Evolutionary conservation across 2,888 invertebrate genomes (phyloP), one percentile per base, ranked within the genome.

Genomic region (Calephelis perditalis): DNA sequence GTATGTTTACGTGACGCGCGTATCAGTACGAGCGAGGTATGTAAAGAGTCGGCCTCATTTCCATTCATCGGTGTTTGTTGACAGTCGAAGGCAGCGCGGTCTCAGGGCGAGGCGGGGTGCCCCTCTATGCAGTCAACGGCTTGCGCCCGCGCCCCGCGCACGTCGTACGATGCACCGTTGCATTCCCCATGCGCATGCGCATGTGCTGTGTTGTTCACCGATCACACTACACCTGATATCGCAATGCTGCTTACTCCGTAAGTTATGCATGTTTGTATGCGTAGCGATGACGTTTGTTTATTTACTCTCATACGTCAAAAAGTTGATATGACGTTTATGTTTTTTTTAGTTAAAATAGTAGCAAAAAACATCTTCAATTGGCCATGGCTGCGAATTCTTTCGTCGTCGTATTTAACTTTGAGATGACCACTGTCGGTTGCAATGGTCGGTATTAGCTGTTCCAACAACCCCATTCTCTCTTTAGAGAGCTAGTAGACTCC

Each of bases 1-100:
- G 26, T 26, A 26, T 26, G 26, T 26, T 26, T 40, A 40, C 5
- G 40, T 40, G 40, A 7, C 40, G 40, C 40, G 40, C 40, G 40
- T 40, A 40, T 40, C 40, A 40, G 40, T 40, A 40, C 5, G 52
- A 26, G 52, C 7, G 26, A 15, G 26, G 52, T 45, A 68, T 66
- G 65, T 75, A 75, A 78, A 72, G 74, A 74, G 73, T 62, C 71
- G 75, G 72, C 75, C 76, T 84, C 75, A 82, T 86, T 84, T 82
- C 81, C 86, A 86, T 87, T 86, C 79, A 86, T 83, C 73, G 75
- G 71, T 79, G 76, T 79, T 80, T 84, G 84, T 86, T 85, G 86
- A 84, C 83, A 85, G 84, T 80, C 75, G 71, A 76, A 69, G 77
- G 76, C 72, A 67, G 65, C 67, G 75, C 72, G 77, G 80, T 78